Percentiles rank a stretch among this genome's conserved stretches.
Evolutionary conservation across 2,888 invertebrate genomes (phyloP).

Genomic region (Cerceris rybyensis): DNA sequence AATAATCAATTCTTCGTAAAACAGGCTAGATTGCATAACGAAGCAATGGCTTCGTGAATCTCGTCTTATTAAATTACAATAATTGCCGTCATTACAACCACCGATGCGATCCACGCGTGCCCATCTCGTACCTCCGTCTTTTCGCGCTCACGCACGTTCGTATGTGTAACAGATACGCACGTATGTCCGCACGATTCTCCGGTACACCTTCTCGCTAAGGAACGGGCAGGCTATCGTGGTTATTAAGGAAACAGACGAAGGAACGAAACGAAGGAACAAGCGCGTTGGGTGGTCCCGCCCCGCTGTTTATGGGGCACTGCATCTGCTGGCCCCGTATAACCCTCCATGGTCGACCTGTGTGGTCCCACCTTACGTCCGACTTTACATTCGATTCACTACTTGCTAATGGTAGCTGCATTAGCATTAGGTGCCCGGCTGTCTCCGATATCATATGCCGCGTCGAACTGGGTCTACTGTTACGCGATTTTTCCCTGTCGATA

Average conservation of each 20-base stretch:
- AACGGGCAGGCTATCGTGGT: constrained; percentile 73
- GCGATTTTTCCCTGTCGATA: constrained; percentile 58
- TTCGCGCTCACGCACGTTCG: background rate
- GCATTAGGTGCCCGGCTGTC: constrained; percentile 66
- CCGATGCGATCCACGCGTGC: background rate
- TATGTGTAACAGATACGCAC: constrained; percentile 13
- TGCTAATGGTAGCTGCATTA: constrained; percentile 77
- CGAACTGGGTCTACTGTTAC: constrained; percentile 48
- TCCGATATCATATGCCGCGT: constrained; percentile 43
- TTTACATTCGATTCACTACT: constrained; percentile 79
- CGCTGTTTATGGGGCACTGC: constrained; percentile 81
- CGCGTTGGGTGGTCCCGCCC: constrained; percentile 80
- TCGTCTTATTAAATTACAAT: constrained; percentile 16
- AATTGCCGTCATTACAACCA: background rate
- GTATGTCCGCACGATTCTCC: background rate
- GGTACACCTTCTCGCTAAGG: constrained; percentile 51
- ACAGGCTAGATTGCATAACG: too few relatives aligned
- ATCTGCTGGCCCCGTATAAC: constrained; percentile 77
- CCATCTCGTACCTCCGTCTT: background rate
- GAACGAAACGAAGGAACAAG: constrained; percentile 67
- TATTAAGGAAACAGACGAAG: constrained; percentile 79
- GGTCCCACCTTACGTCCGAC: constrained; percentile 77
- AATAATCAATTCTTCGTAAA: too few relatives aligned
- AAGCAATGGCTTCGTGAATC: background rate
- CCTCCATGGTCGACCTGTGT: constrained; percentile 77